These are phyloP conservation scores for Anoncus sp. DNA, from an alignment of 2,888 invertebrate genomes.

Conservation along the genomic window DNA sequence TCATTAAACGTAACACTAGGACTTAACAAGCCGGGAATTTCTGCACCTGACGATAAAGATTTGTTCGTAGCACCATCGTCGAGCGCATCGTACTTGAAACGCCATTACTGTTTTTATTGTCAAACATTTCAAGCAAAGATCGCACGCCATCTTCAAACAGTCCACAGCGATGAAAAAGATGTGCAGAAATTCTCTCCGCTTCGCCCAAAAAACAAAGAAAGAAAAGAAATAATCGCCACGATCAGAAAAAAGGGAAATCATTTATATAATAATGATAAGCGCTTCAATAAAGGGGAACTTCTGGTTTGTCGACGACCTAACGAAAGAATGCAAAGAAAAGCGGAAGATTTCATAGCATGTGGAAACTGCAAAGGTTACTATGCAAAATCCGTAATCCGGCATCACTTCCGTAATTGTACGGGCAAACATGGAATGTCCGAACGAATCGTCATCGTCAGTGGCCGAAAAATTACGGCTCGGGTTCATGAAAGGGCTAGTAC, in stretches of 20 bases:
- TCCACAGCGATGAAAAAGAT: slow-evolving; percentile 46
- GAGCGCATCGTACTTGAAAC: slow-evolving; percentile 1
- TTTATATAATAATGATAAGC: slow-evolving; percentile 47
- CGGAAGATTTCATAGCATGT: slow-evolving; percentile 53
- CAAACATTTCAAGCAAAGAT: slow-evolving; percentile 54
- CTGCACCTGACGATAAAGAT: slow-evolving; percentile 39
- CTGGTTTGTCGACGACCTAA: slow-evolving; percentile 52
- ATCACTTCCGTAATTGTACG: slow-evolving; percentile 41
- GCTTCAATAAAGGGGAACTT: slow-evolving; percentile 51
- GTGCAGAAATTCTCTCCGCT: slow-evolving; percentile 53
- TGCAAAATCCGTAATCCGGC: slow-evolving; percentile 45
- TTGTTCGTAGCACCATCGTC: slow-evolving; percentile 22
- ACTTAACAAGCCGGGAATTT: slow-evolving; percentile 20
- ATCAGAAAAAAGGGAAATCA: slow-evolving; percentile 56
- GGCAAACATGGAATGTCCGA: slow-evolving; percentile 12
- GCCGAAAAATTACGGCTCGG: slow-evolving; percentile 43
- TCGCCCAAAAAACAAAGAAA: slow-evolving; percentile 33
- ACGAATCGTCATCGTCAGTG: slow-evolving; percentile 19
- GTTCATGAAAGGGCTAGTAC: slow-evolving; percentile 58
- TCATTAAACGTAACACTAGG: slow-evolving; percentile 30
- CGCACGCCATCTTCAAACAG: slow-evolving; percentile 48
- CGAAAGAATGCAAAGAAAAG: slow-evolving; percentile 25
- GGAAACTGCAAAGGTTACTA: slow-evolving; percentile 54
- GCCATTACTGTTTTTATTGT: slow-evolving; percentile 31
- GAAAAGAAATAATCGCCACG: slow-evolving; percentile 46